phyloP scores from a whole-genome alignment of 2,797 vertebrate genomes.

The Syndactyla subalaris region DNA sequence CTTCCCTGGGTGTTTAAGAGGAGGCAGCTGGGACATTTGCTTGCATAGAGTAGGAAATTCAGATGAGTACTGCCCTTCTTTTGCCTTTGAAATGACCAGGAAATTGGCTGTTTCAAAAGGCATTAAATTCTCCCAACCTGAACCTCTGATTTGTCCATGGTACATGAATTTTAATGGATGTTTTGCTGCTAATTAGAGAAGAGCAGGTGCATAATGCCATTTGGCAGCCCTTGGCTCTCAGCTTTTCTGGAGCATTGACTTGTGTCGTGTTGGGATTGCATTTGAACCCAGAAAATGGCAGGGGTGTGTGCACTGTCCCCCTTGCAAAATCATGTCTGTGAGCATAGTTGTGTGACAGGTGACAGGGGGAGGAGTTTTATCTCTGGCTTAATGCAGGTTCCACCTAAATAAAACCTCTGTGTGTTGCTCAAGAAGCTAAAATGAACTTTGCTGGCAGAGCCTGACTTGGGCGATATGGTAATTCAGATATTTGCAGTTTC shows the following conservation, averaged over 20 bases:
- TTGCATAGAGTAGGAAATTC: not conserved
- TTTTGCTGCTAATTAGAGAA: not conserved
- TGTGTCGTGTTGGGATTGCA: not conserved
- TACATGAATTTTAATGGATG: not conserved
- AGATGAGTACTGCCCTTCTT: not conserved
- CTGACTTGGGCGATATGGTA: not conserved
- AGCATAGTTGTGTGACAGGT: conserved; percentile 12
- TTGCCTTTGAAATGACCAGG: not conserved
- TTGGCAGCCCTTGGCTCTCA: not conserved
- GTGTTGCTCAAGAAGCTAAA: conserved; percentile 2
- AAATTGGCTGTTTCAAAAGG: not conserved
- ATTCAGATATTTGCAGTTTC: not conserved
- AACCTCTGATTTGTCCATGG: not conserved
- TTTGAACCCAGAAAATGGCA: not conserved
- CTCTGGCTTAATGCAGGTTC: conserved; percentile 12
- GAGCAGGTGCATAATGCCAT: not conserved
- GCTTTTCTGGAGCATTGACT: not conserved
- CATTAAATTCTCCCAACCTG: not conserved
- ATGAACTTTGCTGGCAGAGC: not conserved
- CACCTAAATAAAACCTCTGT: not conserved
- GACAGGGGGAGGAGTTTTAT: not conserved
- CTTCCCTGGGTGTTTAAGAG: not conserved
- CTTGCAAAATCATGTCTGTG: not conserved
- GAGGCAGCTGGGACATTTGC: not conserved
- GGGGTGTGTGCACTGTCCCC: not conserved